A percentile compares a stretch with the other conserved stretches of the same genome.
Conservation (phyloP, 2,113 vertebrate species). For the Zapornia atra region DNA sequence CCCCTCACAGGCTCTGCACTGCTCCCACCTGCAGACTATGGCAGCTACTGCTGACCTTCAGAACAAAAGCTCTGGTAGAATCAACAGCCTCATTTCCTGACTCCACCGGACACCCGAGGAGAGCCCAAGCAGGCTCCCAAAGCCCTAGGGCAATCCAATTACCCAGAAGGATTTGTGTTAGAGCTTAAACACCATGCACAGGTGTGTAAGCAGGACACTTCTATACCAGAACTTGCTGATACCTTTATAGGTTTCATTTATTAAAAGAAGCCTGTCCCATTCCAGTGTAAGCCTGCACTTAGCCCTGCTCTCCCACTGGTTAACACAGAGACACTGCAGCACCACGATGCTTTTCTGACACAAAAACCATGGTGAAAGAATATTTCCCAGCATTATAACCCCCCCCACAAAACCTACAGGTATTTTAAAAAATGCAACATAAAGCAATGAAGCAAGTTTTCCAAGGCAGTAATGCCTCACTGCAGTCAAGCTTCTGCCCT, state of each 20-base stretch:
- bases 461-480: background rate
- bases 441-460: background rate
- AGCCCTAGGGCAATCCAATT: background rate
- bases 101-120: background rate
- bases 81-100: background rate
- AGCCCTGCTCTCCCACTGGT: background rate
- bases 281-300: background rate
- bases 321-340: background rate
- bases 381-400: background rate
- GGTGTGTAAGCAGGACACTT: background rate
- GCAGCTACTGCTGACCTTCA: background rate
- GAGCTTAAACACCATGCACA: background rate
- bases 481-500: background rate
- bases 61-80: background rate
- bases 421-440: background rate
- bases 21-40: accelerated
- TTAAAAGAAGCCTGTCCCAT: background rate
- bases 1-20: background rate
- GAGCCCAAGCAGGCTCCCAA: background rate
- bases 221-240: background rate
- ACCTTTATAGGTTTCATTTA: background rate
- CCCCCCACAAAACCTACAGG: background rate
- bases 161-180: background rate
- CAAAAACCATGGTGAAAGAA: background rate
- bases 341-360: background rate